Base-by-base conservation (phyloP, 1,140 invertebrate genomes). In the Lerema accius region DNA sequence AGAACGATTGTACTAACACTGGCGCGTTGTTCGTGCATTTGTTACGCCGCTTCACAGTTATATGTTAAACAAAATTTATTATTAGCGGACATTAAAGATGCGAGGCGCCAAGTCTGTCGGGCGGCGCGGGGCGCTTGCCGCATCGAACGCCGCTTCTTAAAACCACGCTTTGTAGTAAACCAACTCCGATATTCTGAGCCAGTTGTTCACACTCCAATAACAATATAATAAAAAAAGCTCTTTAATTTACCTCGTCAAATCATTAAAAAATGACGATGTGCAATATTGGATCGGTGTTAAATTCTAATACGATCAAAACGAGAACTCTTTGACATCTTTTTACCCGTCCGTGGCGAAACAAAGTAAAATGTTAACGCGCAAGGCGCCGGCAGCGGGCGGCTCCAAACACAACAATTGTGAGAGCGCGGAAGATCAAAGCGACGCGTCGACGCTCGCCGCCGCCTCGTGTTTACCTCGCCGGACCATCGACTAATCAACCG, bases 401-500 rank as follows among this genome's bases (percentile, higher is more conserved):
- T 62, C 75, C 73, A 78, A 76, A 80, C 73, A 83, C 73, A 83
- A 86, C 82, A 82, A 84, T 82, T 76, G 78, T 73, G 80, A 76
- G 76, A 76, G 77, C 66, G 60, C 63, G 48, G 69, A 73, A 88
- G 85, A 88, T 88, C 86, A 88, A 88, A 88, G 85, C 73, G 70
- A 45, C 45, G 63, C 19, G 50, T 40, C 50, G 49, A 28, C 49
- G 49, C 67, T 26, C 50, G 49, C 49, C 49, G 49, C 67, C 58
- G 65, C 72, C 71, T 63, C 73, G 72, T 89, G 86, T 89, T 89
- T 89, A 89, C 83, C 64, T 63, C 63, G 67, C 73, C 82, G 79
- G 77, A 76, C 81, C 82, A 86, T 86, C 84, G 84, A 84, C 85
- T 86, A 88, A 88, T 88, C 84, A 88, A 84, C 83, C 84, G 76